Percentiles rank a stretch among this genome's conserved stretches.
Conservation (phyloP, 2,113 vertebrate species). For the Cyrtonyx montezumae region DNA sequence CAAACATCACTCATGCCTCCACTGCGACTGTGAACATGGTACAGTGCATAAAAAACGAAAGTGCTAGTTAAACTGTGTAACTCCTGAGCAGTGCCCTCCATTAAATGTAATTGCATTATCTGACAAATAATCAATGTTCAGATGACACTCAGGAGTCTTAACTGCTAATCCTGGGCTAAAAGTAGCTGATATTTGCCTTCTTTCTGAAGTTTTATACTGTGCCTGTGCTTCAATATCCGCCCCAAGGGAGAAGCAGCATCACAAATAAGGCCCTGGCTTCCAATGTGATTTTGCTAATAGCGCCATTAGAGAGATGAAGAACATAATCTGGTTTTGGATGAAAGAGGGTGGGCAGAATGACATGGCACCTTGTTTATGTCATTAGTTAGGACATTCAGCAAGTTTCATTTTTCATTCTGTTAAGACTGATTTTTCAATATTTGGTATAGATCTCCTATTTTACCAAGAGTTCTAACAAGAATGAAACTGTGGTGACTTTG, state of each 20-base stretch:
- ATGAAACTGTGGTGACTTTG: constrained; percentile 30
- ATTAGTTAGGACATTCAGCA: background rate
- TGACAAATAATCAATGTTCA: constrained; percentile 77
- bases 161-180: constrained; percentile 64
- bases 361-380: constrained; percentile 12
- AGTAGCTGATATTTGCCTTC: constrained; percentile 56
- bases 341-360: constrained; percentile 6
- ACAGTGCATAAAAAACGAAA: constrained; percentile 59
- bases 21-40: background rate
- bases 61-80: constrained; percentile 62
- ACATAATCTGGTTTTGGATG: constrained; percentile 28
- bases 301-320: constrained; percentile 42
- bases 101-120: constrained; percentile 77
- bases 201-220: constrained; percentile 63
- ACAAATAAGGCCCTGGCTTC: constrained; percentile 49
- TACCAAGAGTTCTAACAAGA: background rate
- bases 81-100: constrained; percentile 71
- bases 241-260: constrained; percentile 43
- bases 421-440: constrained; percentile 19
- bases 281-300: constrained; percentile 29
- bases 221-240: constrained; percentile 1
- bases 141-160: constrained; percentile 74
- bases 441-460: constrained; percentile 55
- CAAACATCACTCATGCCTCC: constrained; percentile 51
- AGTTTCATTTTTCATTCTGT: constrained; percentile 39